Evolutionary conservation across 2,113 vertebrate species (phyloP).

Genomic region (Eurystomus gularis): DNA sequence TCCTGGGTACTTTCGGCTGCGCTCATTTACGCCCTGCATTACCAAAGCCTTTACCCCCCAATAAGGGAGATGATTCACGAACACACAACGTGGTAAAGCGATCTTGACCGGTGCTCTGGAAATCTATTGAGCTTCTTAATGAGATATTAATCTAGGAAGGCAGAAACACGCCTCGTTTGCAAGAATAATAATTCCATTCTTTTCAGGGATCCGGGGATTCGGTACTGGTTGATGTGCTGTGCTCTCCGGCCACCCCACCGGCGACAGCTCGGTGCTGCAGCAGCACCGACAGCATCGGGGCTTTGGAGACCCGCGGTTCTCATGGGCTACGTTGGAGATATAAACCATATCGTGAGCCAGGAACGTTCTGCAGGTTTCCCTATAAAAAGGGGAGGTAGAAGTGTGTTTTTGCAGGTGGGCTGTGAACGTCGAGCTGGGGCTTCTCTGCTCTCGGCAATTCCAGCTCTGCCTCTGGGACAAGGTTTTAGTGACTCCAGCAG

Average conservation of each 20-base stretch:
- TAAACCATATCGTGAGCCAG: fast-evolving
- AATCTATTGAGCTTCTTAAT: background rate
- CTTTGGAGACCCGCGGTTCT: background rate
- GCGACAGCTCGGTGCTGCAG: background rate
- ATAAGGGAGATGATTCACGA: background rate
- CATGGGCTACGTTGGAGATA: background rate
- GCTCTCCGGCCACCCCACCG: fast-evolving
- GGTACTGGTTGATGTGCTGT: background rate
- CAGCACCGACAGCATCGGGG: background rate
- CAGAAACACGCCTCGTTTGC: background rate
- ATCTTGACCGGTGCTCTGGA: background rate
- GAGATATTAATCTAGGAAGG: background rate
- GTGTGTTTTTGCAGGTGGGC: background rate
- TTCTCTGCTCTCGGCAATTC: background rate
- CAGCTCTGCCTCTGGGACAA: background rate
- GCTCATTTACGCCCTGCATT: background rate
- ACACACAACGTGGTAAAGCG: background rate
- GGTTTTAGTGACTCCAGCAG: background rate
- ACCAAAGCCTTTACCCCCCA: background rate
- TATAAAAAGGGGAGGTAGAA: background rate
- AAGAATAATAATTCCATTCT: background rate
- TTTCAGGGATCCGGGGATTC: background rate
- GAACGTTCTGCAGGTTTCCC: background rate
- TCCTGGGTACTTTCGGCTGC: background rate
- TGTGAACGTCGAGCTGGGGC: background rate